These are phyloP conservation scores for Poecile montanus DNA, from an alignment of 2,797 vertebrate genomes.

Conservation along the genomic window DNA sequence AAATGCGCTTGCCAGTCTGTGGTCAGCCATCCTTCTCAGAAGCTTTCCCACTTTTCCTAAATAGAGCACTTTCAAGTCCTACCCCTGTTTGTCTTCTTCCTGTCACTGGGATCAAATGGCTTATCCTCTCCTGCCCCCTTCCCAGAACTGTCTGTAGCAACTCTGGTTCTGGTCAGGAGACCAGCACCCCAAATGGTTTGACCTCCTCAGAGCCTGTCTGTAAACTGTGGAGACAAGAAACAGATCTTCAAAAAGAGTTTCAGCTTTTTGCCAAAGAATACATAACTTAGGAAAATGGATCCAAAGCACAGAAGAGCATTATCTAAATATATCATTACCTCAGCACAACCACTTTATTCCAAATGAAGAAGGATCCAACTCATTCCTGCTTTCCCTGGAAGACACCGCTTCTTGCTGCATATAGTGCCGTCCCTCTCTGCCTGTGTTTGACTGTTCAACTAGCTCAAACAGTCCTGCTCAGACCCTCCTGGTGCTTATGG, in stretches of 20 bases:
- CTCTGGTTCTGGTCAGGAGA: neutral
- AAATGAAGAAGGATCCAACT: constrained; percentile 19
- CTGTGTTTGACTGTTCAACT: neutral
- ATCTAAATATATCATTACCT: constrained; percentile 42
- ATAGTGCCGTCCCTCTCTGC: neutral
- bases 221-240: neutral
- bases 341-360: neutral
- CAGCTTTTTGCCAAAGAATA: constrained; percentile 34
- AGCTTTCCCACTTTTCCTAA: neutral
- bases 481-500: neutral
- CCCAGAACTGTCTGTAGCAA: neutral
- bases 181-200: neutral
- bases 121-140: neutral
- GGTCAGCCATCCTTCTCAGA: neutral
- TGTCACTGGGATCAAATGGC: neutral
- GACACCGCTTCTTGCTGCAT: neutral
- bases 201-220: neutral
- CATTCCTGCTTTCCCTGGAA: neutral
- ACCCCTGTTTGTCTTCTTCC: neutral
- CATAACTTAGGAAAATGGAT: neutral
- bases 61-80: neutral
- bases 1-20: neutral
- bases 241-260: neutral
- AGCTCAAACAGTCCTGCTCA: neutral
- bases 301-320: constrained; percentile 30